Evolutionary conservation across 2,888 invertebrate genomes (phyloP).

Genomic region (Nomada goodeniana): DNA sequence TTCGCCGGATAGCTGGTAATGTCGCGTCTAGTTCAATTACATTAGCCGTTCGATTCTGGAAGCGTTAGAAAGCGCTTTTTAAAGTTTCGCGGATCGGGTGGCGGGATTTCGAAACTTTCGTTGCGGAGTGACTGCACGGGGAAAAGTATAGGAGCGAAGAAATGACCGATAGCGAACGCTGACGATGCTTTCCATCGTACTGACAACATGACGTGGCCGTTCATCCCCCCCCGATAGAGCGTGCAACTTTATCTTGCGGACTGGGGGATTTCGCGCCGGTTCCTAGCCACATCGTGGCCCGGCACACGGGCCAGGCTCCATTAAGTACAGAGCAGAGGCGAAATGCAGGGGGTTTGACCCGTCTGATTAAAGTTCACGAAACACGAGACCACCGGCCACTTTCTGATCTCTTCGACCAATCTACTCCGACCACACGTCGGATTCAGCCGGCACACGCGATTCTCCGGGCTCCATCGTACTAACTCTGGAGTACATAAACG

Average conservation of each 20-base stretch:
- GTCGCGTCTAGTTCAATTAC: conserved; percentile 44
- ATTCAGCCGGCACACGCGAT: conserved; percentile 42
- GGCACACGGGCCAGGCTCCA: conserved; percentile 55
- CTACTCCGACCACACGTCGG: conserved; percentile 52
- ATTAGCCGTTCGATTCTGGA: conserved; percentile 31
- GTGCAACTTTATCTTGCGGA: conserved; percentile 64
- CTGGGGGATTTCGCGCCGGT: conserved; percentile 58
- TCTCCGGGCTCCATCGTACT: conserved; percentile 33
- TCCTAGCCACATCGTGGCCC: conserved; percentile 58
- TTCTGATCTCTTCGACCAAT: conserved; percentile 66
- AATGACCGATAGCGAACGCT: not conserved
- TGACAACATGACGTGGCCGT: conserved; percentile 13
- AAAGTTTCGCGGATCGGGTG: no score
- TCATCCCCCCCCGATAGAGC: conserved; percentile 17
- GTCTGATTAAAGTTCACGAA: conserved; percentile 75
- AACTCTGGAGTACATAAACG: conserved; percentile 21
- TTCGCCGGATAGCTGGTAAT: conserved; percentile 22
- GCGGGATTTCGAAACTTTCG: not conserved
- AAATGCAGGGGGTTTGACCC: conserved; percentile 59
- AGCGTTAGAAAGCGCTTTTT: not conserved
- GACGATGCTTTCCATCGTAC: not conserved
- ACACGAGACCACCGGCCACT: conserved; percentile 65
- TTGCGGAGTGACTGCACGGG: not conserved
- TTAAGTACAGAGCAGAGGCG: conserved; percentile 65
- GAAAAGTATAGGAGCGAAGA: not conserved